phyloP scores from a whole-genome alignment of 2,113 vertebrate genomes.

The Urocynchramus pylzowi region DNA sequence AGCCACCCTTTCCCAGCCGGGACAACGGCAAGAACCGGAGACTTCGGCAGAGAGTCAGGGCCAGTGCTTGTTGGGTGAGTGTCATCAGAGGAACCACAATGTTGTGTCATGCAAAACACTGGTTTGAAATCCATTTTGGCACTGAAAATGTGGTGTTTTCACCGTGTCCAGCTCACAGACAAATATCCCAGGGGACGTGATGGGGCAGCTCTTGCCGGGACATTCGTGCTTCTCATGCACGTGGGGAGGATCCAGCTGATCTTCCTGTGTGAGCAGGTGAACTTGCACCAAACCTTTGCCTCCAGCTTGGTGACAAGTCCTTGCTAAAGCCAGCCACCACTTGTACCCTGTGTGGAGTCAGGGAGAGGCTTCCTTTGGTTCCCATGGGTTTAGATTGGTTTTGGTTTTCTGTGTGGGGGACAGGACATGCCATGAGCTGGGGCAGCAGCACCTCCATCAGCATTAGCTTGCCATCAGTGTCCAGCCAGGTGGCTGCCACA shows the following conservation, averaged over 20 bases:
- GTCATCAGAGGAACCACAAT: background rate
- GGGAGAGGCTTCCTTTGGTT: background rate
- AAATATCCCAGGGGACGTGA: background rate
- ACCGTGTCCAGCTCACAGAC: background rate
- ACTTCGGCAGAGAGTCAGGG: background rate
- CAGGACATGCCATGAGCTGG: fast-evolving
- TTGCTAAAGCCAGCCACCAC: background rate
- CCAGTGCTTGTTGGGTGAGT: background rate
- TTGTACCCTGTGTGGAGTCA: background rate
- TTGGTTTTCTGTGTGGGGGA: background rate
- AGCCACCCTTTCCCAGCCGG: background rate
- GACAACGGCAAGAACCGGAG: fast-evolving
- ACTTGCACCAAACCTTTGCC: background rate
- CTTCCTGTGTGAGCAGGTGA: background rate
- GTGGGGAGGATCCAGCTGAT: background rate
- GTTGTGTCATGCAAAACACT: background rate
- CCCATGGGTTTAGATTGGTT: background rate
- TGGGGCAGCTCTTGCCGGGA: background rate
- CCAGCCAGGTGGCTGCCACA: background rate
- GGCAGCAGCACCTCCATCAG: background rate
- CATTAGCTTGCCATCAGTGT: background rate
- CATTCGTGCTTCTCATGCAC: fast-evolving
- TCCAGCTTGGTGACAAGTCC: background rate
- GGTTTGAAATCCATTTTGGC: background rate
- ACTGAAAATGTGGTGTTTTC: background rate